Percentiles rank a stretch among this genome's conserved stretches.
Conservation (phyloP, 2,113 vertebrate species). For the Planiliza haematocheilus region DNA sequence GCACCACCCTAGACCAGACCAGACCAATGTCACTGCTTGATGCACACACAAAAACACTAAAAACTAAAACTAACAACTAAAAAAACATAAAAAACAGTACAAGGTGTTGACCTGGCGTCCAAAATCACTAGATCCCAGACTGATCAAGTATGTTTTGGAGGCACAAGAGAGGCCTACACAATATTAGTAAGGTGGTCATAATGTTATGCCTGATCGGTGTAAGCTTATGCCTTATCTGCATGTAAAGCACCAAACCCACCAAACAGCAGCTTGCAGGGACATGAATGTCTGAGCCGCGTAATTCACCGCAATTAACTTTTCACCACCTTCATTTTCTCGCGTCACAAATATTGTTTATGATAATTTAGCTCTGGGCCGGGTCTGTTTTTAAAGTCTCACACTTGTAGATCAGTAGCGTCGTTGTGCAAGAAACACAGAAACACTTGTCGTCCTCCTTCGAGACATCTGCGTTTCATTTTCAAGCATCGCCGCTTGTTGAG, state of each 20-base stretch:
- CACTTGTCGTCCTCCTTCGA: not conserved
- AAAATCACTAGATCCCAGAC: too few species aligned
- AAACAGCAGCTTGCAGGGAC: constrained; percentile 9
- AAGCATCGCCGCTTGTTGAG: not conserved
- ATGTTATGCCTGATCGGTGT: too few species aligned
- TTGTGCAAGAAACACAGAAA: not conserved
- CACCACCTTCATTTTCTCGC: constrained; percentile 22
- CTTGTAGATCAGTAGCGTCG: not conserved
- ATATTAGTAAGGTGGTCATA: too few species aligned
- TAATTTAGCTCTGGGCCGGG: constrained; percentile 22
- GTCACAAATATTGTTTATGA: constrained; percentile 22
- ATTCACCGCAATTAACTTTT: constrained; percentile 5
- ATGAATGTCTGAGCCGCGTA: not conserved
- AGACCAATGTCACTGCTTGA: too few species aligned
- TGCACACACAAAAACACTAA: too few species aligned
- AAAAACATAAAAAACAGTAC: too few species aligned
- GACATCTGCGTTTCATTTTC: constrained; percentile 25
- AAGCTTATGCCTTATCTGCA: not conserved
- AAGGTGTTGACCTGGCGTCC: too few species aligned
- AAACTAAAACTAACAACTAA: too few species aligned
- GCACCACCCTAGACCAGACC: too few species aligned
- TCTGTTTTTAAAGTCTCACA: constrained; percentile 8
- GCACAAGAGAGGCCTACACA: too few species aligned
- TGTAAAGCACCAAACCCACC: not conserved
- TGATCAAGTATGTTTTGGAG: too few species aligned